Evolutionary conservation across 2,113 vertebrate genomes (phyloP).

Genomic region (Orientallactaga bullata): DNA sequence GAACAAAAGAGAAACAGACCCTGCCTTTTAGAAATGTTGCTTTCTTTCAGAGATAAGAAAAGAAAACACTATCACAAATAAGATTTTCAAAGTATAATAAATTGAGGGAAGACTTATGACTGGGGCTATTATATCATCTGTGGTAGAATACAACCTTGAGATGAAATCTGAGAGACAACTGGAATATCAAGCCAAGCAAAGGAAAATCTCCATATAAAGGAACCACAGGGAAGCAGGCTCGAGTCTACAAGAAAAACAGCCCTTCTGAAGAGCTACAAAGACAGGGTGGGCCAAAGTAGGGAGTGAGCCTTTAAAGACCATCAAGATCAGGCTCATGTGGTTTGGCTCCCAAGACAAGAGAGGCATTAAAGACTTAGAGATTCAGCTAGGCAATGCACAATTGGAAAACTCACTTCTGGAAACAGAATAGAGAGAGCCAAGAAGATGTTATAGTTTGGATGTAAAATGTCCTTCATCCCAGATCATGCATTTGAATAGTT

Average conservation of each 20-base stretch:
- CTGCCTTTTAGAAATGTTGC: background rate
- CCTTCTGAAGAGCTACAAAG: background rate
- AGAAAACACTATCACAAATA: background rate
- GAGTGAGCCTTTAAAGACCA: no score
- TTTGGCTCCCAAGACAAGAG: background rate
- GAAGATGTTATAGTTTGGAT: no score
- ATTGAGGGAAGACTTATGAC: background rate
- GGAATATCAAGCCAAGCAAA: constrained; percentile 5
- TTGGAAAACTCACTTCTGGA: background rate
- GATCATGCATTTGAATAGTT: no score
- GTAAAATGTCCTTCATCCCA: no score
- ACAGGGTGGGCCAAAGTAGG: no score
- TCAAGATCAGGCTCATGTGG: no score
- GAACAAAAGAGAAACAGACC: background rate
- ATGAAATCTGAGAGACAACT: constrained; percentile 12
- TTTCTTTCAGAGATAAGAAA: background rate
- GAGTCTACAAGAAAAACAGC: background rate
- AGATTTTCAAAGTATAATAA: background rate
- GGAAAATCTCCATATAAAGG: background rate
- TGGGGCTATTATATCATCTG: background rate
- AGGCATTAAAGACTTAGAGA: background rate
- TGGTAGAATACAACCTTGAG: background rate
- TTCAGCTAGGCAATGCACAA: background rate
- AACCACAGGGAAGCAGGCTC: background rate
- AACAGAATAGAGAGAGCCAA: background rate